Base-by-base conservation (phyloP, 1,140 invertebrate species). In the Psix sp. region DNA sequence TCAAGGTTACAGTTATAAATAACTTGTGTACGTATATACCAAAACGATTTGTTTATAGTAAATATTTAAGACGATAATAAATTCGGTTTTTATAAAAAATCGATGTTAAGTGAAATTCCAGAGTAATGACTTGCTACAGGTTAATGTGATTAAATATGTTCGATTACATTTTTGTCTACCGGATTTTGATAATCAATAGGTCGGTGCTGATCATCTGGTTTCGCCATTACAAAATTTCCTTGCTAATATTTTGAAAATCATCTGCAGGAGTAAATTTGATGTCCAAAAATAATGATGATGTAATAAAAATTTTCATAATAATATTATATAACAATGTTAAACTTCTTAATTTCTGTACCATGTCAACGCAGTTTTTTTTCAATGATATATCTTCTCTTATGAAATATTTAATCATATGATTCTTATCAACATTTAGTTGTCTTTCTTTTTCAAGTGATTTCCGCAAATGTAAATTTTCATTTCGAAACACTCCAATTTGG, bases 401-500 rank as follows among this genome's bases (percentile, higher is more conserved):
- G 13, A 52, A 39, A 52, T 52, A 33, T 7, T 11, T 1, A 39
- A 52, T 39, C 48, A 52, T 39, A 4, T 26, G 1, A 52, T 52
- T 35, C 39, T 52, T 52, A n/a, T 52, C 48, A 39, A 17, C 21
- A 39, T 26, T 52, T 39, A 2, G 16, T 26, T 52, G 16, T 39
- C 35, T 52, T 20, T 52, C 48, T 11, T 38, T 38, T 39, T 52
- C 35, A 11, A 52, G 48, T 38, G 20, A 24, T 39, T 16, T 24
- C 24, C 48, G 48, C 33, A 49, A 49, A 21, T 36, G 31, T 49
- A 36, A 36, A 49, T 49, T 49, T 36, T 49, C 46, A 5, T 36
- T 18, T 36, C 31, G 29, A 36, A 49, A 49, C 2, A 49, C 31
- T 11, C 16, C 35, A 36, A 49, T 49, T 49, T 49, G 13, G 17